These are phyloP conservation scores for Enteromius treurensis DNA, from an alignment of 2,797 vertebrate genomes.

Conservation along the genomic window DNA sequence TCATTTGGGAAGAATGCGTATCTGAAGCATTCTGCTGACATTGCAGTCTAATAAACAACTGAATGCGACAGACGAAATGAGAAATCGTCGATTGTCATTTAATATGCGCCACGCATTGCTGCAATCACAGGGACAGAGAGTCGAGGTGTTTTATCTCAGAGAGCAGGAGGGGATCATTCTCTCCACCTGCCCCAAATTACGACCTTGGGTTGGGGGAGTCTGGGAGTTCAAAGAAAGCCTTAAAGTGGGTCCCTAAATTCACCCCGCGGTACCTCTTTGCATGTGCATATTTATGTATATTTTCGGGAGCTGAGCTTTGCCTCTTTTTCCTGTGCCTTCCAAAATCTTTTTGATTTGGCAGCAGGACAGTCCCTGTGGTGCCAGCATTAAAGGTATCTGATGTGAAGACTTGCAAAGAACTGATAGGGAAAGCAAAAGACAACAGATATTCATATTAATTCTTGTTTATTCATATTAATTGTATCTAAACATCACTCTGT, in stretches of 20 bases:
- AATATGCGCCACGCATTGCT: constrained; percentile 44
- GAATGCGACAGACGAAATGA: constrained; percentile 6
- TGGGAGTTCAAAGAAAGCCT: constrained; percentile 40
- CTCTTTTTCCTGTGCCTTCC: neutral
- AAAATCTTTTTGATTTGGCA: neutral
- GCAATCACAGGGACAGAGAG: constrained; percentile 28
- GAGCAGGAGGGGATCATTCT: constrained; percentile 71
- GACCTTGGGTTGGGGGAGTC: constrained; percentile 56
- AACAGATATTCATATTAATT: constrained; percentile 34
- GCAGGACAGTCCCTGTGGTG: neutral
- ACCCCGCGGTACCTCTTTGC: constrained; percentile 23
- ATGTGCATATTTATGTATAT: constrained; percentile 26
- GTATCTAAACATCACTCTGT: neutral
- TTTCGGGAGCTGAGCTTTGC: neutral
- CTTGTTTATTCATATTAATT: neutral
- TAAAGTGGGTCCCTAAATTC: constrained; percentile 30
- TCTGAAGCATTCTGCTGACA: constrained; percentile 49
- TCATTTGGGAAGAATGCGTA: constrained; percentile 58
- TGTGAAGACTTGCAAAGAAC: neutral
- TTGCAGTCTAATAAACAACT: constrained; percentile 58
- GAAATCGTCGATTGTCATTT: constrained; percentile 31
- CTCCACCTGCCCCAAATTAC: constrained; percentile 65
- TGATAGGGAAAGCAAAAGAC: neutral
- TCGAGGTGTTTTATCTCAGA: constrained; percentile 70
- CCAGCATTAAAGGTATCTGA: neutral